Percentiles rank a stretch among this genome's conserved stretches.
Evolutionary conservation across 2,888 invertebrate genomes (phyloP).

Genomic region (Erebia palarica): DNA sequence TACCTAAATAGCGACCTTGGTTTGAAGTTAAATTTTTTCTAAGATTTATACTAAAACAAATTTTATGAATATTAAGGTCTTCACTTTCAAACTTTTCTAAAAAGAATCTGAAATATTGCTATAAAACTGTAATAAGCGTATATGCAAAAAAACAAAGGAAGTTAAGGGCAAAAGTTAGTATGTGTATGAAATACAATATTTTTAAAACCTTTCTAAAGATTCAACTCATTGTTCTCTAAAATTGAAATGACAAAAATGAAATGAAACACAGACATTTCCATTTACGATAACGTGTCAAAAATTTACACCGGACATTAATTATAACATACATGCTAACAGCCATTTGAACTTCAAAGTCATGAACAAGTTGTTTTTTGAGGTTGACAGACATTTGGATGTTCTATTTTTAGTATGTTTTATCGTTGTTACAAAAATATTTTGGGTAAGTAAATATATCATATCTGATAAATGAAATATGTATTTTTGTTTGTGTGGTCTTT

Average conservation of each 20-base stretch:
- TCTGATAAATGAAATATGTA: no score
- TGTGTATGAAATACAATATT: neutral
- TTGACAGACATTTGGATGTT: constrained; percentile 10
- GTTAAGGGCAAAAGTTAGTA: neutral
- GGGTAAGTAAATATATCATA: neutral
- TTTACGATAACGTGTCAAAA: constrained; percentile 39
- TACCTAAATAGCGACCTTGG: neutral
- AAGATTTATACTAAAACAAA: neutral
- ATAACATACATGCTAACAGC: constrained; percentile 40
- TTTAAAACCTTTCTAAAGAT: neutral
- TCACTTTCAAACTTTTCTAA: no score
- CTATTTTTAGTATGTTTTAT: neutral
- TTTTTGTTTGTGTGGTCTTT: no score
- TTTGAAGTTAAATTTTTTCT: constrained; percentile 9
- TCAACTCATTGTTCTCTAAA: constrained; percentile 19
- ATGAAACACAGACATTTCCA: constrained; percentile 23
- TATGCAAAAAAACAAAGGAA: no score
- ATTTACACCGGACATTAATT: constrained; percentile 39
- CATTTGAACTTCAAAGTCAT: constrained; percentile 34
- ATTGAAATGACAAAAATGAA: no score
- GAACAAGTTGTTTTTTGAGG: constrained; percentile 26
- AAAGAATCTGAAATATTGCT: no score
- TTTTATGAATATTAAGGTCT: no score
- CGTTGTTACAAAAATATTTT: neutral
- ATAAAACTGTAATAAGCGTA: no score